These are phyloP conservation scores for Meleagris gallopavo DNA, from an alignment of 2,113 vertebrate species.

Conservation along the genomic window DNA sequence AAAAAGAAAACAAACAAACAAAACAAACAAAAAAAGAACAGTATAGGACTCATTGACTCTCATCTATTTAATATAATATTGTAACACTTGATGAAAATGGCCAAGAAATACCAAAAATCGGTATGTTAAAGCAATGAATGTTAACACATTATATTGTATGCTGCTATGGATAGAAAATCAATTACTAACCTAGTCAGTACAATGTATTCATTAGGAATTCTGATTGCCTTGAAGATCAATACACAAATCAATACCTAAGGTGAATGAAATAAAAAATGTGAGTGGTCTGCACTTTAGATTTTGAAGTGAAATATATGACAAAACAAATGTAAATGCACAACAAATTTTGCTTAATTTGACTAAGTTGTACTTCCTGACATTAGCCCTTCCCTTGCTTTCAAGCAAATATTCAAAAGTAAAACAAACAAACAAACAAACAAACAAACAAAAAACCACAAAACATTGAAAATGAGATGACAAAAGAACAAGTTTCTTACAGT, in stretches of 20 bases:
- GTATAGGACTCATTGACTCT: background rate
- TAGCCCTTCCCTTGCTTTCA: background rate
- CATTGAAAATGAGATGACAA: background rate
- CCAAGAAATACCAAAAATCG: background rate
- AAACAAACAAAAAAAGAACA: too few species aligned
- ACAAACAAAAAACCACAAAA: background rate
- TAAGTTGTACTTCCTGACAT: background rate
- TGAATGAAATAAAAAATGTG: background rate
- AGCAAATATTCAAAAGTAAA: background rate
- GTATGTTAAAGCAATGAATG: background rate
- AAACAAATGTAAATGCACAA: background rate
- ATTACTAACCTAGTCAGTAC: background rate
- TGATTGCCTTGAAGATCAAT: background rate
- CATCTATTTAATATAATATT: background rate
- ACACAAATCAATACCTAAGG: background rate
- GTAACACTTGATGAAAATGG: background rate
- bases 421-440: background rate
- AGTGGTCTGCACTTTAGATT: background rate
- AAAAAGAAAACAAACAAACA: background rate
- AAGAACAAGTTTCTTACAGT: conserved; percentile 12
- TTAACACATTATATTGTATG: background rate
- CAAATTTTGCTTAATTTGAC: background rate
- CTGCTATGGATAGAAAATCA: background rate
- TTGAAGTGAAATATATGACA: background rate
- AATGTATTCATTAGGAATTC: background rate